These are phyloP conservation scores for Microplitis deprimator DNA, from an alignment of 2,888 invertebrate species.

Conservation along the genomic window DNA sequence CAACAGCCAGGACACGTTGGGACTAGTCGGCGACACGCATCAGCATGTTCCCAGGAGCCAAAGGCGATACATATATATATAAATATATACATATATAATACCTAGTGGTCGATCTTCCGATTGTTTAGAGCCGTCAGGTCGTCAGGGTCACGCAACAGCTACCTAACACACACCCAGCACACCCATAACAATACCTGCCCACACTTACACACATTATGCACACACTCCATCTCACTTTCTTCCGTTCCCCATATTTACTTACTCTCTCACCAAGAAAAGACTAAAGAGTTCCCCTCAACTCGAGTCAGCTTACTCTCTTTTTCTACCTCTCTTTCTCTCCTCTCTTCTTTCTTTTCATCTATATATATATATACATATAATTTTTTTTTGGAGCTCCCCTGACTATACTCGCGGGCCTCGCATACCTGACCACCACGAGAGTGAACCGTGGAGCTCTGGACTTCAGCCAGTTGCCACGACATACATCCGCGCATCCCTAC, in stretches of 20 bases:
- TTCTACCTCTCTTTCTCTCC: conserved; percentile 20
- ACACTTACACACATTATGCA: too few species aligned
- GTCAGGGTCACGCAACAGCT: conserved; percentile 55
- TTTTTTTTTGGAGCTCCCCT: conserved; percentile 25
- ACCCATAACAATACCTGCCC: not conserved
- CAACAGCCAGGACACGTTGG: not conserved
- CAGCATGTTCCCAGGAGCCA: conserved; percentile 59
- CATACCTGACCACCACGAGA: conserved; percentile 68
- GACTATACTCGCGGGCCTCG: conserved; percentile 57
- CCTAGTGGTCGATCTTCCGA: conserved; percentile 57
- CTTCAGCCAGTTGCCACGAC: not conserved
- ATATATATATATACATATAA: not conserved
- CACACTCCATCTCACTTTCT: too few species aligned
- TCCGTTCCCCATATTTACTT: conserved; percentile 7
- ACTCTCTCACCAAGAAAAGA: not conserved
- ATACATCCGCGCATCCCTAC: not conserved
- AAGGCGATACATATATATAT: conserved; percentile 15
- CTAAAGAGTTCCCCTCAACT: too few species aligned
- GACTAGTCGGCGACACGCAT: conserved; percentile 49
- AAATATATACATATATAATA: conserved; percentile 45
- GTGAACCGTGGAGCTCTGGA: conserved; percentile 34
- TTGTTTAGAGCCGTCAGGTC: conserved; percentile 63
- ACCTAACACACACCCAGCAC: conserved; percentile 16
- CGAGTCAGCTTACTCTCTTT: not conserved
- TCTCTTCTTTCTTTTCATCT: conserved; percentile 30